Percentiles rank a stretch among this genome's conserved stretches.
phyloP scores from a whole-genome alignment of 2,113 vertebrate genomes.

The Dolichotis patagonum region DNA sequence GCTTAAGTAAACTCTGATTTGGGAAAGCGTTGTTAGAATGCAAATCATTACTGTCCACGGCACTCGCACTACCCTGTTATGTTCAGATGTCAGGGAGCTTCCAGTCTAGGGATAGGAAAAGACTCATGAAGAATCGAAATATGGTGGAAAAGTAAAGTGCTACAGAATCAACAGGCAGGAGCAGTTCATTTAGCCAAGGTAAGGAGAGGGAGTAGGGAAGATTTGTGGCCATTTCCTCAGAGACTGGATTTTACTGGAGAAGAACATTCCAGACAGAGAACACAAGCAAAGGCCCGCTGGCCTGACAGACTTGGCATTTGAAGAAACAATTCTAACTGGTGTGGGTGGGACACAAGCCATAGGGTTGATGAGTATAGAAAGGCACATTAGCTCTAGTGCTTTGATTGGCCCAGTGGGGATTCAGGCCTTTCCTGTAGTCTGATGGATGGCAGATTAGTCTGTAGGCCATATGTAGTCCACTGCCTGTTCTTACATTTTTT shows the following conservation, averaged over 20 bases:
- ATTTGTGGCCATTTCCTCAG: not conserved
- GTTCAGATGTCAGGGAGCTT: not conserved
- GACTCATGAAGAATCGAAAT: not conserved
- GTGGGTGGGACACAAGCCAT: not conserved
- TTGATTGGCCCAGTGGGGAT: not conserved
- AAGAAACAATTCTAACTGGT: not conserved
- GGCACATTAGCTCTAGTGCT: not conserved
- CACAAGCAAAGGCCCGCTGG: not conserved
- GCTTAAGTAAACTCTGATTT: not conserved
- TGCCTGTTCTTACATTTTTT: conserved; percentile 25
- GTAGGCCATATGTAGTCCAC: not conserved
- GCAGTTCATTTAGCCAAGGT: not conserved
- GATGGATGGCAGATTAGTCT: not conserved
- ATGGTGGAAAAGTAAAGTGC: not conserved
- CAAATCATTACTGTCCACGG: not conserved
- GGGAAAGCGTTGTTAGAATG: not conserved
- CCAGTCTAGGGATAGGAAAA: not conserved
- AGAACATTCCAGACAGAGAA: not conserved
- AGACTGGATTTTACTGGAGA: not conserved
- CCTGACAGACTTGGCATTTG: not conserved
- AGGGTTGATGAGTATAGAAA: not conserved
- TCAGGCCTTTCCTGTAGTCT: not conserved
- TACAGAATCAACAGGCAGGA: not conserved
- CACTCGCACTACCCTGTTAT: accelerated
- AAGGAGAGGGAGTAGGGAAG: not conserved